phyloP scores from a whole-genome alignment of 2,113 vertebrate genomes.

The Trichomycterus rosablanca region DNA sequence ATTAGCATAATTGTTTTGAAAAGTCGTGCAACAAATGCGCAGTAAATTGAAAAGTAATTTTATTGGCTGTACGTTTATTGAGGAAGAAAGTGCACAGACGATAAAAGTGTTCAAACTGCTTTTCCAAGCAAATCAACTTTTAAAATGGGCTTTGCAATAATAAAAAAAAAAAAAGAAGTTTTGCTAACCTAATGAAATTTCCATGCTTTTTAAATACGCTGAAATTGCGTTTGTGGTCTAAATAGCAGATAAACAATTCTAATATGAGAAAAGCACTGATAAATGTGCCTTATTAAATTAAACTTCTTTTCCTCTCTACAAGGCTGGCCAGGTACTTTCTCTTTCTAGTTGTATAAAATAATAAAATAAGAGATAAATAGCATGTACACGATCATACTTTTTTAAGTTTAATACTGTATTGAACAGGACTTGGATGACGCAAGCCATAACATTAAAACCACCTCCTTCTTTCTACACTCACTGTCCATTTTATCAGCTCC shows the following conservation, averaged over 20 bases:
- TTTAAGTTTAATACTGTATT: too few relatives aligned
- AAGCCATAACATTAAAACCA: too few relatives aligned
- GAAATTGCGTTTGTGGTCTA: conserved; percentile 26
- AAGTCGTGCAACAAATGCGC: neutral
- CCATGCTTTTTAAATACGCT: conserved; percentile 20
- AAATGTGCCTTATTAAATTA: conserved; percentile 1
- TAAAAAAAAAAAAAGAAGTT: conserved; percentile 9
- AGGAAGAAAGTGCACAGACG: neutral
- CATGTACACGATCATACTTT: too few relatives aligned
- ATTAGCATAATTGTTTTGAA: conserved; percentile 17
- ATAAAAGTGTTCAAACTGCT: conserved; percentile 26
- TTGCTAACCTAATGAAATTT: conserved; percentile 22
- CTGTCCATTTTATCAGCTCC: too few relatives aligned
- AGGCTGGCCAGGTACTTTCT: neutral
- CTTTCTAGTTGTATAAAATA: neutral
- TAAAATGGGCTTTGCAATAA: conserved; percentile 4
- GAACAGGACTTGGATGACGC: too few relatives aligned
- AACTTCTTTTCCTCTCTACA: neutral
- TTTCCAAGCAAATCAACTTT: conserved; percentile 24
- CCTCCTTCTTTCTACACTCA: too few relatives aligned
- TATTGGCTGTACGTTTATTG: neutral
- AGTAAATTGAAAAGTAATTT: neutral
- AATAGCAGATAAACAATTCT: conserved; percentile 8
- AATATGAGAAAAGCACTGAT: conserved; percentile 6
- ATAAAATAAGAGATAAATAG: neutral